phyloP scores from a whole-genome alignment of 2,797 vertebrate species.

The Meda fulgida region DNA sequence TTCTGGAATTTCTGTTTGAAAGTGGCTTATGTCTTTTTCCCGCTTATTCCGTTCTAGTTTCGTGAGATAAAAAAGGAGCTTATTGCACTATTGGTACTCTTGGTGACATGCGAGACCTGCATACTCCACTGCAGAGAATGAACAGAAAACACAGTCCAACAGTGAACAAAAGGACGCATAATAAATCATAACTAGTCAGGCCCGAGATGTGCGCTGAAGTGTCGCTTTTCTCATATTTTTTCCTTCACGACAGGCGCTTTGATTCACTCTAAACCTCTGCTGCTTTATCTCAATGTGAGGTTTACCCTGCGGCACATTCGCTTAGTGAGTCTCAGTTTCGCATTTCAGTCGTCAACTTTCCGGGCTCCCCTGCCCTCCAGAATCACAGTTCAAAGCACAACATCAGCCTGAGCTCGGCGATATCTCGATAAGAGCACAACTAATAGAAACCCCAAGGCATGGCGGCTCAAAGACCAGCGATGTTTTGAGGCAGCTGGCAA shows the following conservation, averaged over 20 bases:
- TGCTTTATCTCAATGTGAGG: conserved; percentile 46
- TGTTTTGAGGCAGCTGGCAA: conserved; percentile 25
- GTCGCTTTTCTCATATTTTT: conserved; percentile 2
- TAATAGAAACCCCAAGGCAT: conserved; percentile 57
- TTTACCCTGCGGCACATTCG: conserved; percentile 13
- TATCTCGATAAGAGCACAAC: conserved; percentile 43
- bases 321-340: conserved; percentile 49
- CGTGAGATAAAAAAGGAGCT: neutral
- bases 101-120: neutral
- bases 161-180: neutral
- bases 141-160: neutral
- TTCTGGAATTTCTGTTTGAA: too few relatives aligned
- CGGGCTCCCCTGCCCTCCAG: conserved; percentile 1
- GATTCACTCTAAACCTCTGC: neutral
- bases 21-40: neutral
- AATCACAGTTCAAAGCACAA: conserved; percentile 39
- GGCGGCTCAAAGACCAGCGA: conserved; percentile 6
- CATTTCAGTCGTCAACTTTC: conserved; percentile 41
- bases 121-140: neutral
- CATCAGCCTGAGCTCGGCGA: neutral
- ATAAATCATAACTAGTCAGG: conserved; percentile 23
- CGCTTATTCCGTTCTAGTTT: neutral
- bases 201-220: neutral
- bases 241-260: neutral
- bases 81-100: neutral